These are phyloP conservation scores for Corapipo altera DNA, from an alignment of 2,113 vertebrate genomes.

Conservation along the genomic window DNA sequence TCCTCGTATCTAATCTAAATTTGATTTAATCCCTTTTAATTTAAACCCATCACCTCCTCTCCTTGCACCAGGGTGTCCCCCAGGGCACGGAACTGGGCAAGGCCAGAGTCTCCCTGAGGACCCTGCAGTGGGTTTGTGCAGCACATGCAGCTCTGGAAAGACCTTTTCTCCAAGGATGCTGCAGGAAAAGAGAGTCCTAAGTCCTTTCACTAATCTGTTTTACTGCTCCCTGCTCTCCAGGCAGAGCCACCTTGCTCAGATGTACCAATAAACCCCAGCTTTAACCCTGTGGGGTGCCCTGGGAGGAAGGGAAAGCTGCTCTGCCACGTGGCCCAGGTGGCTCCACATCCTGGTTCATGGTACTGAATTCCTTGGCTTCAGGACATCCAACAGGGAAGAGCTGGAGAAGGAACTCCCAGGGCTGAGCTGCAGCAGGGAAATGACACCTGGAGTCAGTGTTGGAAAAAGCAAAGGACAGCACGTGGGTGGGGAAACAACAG, in stretches of 20 bases:
- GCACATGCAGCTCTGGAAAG: background rate
- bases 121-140: background rate
- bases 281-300: background rate
- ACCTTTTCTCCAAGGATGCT: background rate
- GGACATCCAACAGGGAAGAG: accelerated
- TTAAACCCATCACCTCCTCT: background rate
- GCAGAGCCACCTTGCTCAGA: background rate
- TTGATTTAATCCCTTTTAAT: background rate
- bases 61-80: background rate
- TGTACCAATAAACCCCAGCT: background rate
- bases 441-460: background rate
- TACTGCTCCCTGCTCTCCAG: background rate
- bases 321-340: background rate
- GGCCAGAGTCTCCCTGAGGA: background rate
- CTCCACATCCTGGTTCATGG: background rate
- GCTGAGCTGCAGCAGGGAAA: background rate
- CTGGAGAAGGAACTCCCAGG: background rate
- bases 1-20: background rate
- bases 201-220: background rate
- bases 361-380: background rate
- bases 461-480: background rate
- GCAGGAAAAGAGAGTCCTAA: background rate
- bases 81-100: background rate
- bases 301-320: background rate
- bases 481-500: background rate